These are phyloP conservation scores for Gisinianus flammeolus DNA, from an alignment of 2,888 invertebrate species.

Conservation along the genomic window DNA sequence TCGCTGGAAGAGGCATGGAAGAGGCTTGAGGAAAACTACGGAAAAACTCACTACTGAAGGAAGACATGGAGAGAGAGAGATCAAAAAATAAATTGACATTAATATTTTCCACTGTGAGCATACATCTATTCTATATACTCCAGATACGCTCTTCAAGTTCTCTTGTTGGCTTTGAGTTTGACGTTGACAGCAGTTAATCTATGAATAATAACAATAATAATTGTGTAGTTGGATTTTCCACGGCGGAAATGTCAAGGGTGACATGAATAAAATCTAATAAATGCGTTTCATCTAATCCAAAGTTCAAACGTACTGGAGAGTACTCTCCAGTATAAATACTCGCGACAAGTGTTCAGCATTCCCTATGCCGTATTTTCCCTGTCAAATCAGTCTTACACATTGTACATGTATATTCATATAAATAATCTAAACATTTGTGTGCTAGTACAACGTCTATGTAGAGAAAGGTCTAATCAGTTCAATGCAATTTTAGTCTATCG, in stretches of 20 bases:
- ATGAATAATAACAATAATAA: background rate
- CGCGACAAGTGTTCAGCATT: background rate
- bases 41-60: too few relatives aligned
- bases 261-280: constrained; percentile 22
- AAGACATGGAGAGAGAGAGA: too few relatives aligned
- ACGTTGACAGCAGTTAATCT: too few relatives aligned
- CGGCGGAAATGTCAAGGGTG: constrained; percentile 15
- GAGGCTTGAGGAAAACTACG: too few relatives aligned
- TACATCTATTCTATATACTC: too few relatives aligned
- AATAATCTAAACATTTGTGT: background rate
- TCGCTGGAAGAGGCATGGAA: too few relatives aligned
- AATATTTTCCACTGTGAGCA: too few relatives aligned
- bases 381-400: background rate
- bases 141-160: too few relatives aligned
- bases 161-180: too few relatives aligned
- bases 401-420: background rate
- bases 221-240: background rate
- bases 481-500: constrained; percentile 5
- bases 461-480: background rate
- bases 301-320: background rate
- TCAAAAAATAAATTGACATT: too few relatives aligned
- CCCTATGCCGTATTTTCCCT: background rate
- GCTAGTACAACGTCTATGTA: background rate
- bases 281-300: constrained; percentile 14
- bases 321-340: background rate